A percentile compares a stretch with the other conserved stretches of the same genome.
phyloP scores from a whole-genome alignment of 2,113 vertebrate species.

The Gobius niger region DNA sequence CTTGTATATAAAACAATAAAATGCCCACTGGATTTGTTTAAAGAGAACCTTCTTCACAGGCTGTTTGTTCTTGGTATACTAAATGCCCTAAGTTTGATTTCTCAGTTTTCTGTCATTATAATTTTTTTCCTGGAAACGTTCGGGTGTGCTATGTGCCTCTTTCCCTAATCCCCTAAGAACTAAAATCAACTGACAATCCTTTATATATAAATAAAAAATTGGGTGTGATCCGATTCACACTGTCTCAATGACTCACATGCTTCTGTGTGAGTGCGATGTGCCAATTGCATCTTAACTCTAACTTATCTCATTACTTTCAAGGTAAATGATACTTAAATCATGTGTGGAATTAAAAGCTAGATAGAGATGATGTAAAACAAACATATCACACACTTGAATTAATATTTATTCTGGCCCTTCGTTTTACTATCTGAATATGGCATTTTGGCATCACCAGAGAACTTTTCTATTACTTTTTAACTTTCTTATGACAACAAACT shows the following conservation, averaged over 20 bases:
- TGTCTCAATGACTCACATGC: background rate
- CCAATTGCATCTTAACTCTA: background rate
- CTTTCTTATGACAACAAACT: too few species aligned
- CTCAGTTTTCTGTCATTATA: slow-evolving; percentile 35
- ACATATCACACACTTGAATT: too few species aligned
- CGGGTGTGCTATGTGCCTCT: slow-evolving; percentile 9
- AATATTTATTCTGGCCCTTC: too few species aligned
- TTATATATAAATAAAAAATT: too few species aligned
- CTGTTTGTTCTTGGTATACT: slow-evolving; percentile 22
- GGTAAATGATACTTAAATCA: too few species aligned
- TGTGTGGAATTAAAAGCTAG: too few species aligned
- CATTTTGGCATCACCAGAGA: too few species aligned
- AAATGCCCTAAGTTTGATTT: slow-evolving; percentile 33
- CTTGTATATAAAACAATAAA: slow-evolving; percentile 15
- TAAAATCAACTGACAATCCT: slow-evolving; percentile 21
- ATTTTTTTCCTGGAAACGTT: background rate
- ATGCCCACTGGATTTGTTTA: background rate
- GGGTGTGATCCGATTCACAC: slow-evolving; percentile 16
- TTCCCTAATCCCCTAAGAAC: slow-evolving; percentile 22
- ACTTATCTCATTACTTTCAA: too few species aligned
- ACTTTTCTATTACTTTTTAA: too few species aligned
- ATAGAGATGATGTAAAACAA: too few species aligned
- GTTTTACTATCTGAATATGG: too few species aligned
- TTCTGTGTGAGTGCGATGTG: background rate
- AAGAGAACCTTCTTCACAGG: slow-evolving; percentile 49